Evolutionary conservation across 2,888 invertebrate species (phyloP), one percentile per base, ranked within the genome.

Genomic region (Parochlus steinenii): DNA sequence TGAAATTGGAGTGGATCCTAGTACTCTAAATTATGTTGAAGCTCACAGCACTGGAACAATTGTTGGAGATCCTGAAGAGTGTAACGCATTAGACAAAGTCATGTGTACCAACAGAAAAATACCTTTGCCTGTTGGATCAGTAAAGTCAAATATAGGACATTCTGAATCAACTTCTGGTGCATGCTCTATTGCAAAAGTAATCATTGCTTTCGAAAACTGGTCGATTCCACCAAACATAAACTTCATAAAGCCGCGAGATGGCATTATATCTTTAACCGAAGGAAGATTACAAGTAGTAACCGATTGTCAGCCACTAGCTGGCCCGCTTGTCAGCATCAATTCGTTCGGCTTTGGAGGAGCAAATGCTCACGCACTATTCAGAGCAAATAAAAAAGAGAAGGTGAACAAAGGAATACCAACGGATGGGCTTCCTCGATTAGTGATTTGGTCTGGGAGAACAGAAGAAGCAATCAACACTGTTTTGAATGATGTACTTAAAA

Each of bases 11-110:
- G 47, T 73, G 10, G 54, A 65, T 44, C 69, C 71, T 2, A 44
- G 50, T 14, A 45, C 53, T 4, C 61, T 73, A 5, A 49, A 53
- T 15, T 73, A 66, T 47, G 59, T 73, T 20, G 32, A 32, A n/a
- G n/a, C n/a, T 34, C 92, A 90, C 46, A 79, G 81, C 42, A 81
- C 82, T 38, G 82, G 81, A 1, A 82, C 81, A 0, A 64, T 62
- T 42, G 77, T 82, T 3, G 90, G 93, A 11, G 95, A 95, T 59
- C 90, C 92, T 0, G 87, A 90, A 53, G 95, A 95, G 58, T 63
- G 87, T 38, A 64, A 73, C 44, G 81, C 86, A 0, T 72, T 95
- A 32, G 78, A 82, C 32, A 74, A 75, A 44, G 69, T 82, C 19
- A 74, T 89, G 52, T 81, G 81, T 48, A 65, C 67, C 4, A 68